phyloP scores from a whole-genome alignment of 2,797 vertebrate genomes.

The Galagoides demidoff region DNA sequence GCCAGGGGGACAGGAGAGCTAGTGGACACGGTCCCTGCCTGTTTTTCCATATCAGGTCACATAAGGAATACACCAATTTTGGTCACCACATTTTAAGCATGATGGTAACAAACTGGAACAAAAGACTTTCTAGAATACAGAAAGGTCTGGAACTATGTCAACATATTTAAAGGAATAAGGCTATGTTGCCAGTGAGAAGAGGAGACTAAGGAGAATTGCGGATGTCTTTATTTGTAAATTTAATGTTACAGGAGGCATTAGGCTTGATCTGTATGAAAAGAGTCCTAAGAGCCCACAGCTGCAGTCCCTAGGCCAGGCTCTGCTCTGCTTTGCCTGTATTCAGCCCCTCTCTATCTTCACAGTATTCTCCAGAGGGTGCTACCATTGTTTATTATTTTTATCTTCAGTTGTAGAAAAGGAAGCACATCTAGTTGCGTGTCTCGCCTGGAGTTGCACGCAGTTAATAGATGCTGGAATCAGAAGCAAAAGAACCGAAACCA shows the following conservation, averaged over 20 bases:
- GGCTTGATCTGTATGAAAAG: neutral
- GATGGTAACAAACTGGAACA: neutral
- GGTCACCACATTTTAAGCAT: neutral
- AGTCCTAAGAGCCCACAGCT: rapidly evolving
- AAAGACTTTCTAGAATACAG: neutral
- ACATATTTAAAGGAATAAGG: neutral
- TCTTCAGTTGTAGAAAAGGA: neutral
- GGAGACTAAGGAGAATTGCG: neutral
- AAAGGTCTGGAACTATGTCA: neutral
- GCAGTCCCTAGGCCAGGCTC: rapidly evolving
- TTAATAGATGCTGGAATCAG: neutral
- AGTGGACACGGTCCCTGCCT: rapidly evolving
- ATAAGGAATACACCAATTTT: neutral
- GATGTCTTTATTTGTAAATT: neutral
- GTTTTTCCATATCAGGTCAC: neutral
- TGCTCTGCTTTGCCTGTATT: too few species aligned
- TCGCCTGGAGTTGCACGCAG: neutral
- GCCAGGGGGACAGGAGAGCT: rapidly evolving
- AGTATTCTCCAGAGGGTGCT: neutral
- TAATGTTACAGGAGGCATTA: neutral
- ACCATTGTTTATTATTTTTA: rapidly evolving
- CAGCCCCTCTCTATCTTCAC: neutral
- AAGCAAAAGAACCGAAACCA: neutral
- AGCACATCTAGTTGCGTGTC: neutral
- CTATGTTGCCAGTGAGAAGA: neutral